Evolutionary conservation across 1,140 invertebrate species (phyloP).

Genomic region (Phenacoccus solenopsis): DNA sequence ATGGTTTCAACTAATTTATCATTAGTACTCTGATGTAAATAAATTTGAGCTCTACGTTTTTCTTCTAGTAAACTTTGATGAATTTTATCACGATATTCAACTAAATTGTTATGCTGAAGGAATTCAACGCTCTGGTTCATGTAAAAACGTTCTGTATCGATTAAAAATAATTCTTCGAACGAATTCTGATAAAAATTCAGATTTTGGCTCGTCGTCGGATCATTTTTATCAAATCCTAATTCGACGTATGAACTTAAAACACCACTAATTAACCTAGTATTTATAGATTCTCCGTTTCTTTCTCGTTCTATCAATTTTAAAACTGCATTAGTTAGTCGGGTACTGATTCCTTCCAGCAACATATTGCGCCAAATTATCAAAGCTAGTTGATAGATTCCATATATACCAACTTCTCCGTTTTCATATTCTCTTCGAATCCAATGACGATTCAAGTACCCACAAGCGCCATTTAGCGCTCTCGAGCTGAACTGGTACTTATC

Average conservation of each 20-base stretch:
- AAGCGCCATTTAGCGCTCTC: constrained; percentile 93
- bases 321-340: constrained; percentile 92
- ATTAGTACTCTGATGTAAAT: constrained; percentile 87
- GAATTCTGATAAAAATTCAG: constrained; percentile 87
- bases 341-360: constrained; percentile 83
- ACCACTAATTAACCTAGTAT: constrained; percentile 87
- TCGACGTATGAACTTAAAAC: constrained; percentile 63
- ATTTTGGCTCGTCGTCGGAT: constrained; percentile 65
- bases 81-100: constrained; percentile 98
- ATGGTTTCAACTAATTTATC: constrained; percentile 74
- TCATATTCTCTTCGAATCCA: constrained; percentile 95
- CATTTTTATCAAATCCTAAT: constrained; percentile 75
- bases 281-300: constrained; percentile 91
- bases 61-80: constrained; percentile 86
- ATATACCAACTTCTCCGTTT: constrained; percentile 90
- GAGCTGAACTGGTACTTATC: constrained; percentile 97
- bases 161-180: constrained; percentile 89
- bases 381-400: constrained; percentile 95
- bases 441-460: constrained; percentile 93
- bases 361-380: constrained; percentile 96
- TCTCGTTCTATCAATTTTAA: constrained; percentile 92
- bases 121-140: constrained; percentile 87
- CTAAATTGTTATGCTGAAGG: constrained; percentile 85
- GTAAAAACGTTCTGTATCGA: constrained; percentile 93
- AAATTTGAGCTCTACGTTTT: constrained; percentile 80